Evolutionary conservation across 2,113 vertebrate genomes (phyloP).

Genomic region (Micronycteris hirsuta): DNA sequence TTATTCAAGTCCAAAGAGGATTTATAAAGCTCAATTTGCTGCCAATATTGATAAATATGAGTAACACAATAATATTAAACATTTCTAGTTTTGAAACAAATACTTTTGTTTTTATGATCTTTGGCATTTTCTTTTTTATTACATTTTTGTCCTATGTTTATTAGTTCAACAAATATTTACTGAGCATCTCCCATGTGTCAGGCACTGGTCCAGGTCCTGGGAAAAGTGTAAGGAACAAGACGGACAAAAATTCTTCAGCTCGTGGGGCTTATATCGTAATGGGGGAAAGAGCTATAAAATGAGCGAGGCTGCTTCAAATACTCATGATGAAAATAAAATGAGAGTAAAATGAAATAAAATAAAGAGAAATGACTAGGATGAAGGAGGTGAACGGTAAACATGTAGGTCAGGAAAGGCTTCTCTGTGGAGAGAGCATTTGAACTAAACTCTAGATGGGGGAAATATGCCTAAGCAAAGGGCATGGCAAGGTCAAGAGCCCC

Average conservation of each 20-base stretch:
- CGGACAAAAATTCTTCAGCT: background rate
- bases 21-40: background rate
- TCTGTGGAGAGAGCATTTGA: background rate
- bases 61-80: background rate
- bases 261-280: background rate
- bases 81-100: background rate
- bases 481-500: no score
- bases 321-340: background rate
- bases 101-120: background rate
- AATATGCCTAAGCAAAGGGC: background rate
- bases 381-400: background rate
- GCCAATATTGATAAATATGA: background rate
- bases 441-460: background rate
- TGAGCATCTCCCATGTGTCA: background rate
- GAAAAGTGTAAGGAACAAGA: background rate
- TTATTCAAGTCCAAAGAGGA: constrained; percentile 1
- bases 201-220: background rate
- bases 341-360: background rate
- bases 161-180: background rate
- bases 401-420: background rate
- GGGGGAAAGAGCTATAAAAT: background rate
- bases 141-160: background rate
- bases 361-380: background rate
- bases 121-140: background rate
- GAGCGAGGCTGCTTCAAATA: no score